These are phyloP conservation scores for Nemurella pictetii DNA, from an alignment of 2,888 invertebrate species.

Conservation along the genomic window DNA sequence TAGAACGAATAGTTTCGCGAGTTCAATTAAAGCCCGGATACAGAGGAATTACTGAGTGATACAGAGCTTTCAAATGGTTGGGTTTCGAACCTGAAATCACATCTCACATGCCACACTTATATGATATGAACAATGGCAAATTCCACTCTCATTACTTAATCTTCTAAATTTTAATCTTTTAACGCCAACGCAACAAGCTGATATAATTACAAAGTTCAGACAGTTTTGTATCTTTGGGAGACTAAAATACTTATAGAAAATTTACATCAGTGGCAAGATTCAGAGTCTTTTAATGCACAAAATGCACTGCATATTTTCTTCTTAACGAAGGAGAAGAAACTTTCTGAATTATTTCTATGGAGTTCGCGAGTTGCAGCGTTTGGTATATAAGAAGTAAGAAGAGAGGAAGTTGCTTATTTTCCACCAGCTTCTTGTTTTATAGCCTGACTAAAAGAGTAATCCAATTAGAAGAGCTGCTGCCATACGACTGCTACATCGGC, in stretches of 20 bases:
- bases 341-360: not conserved
- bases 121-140: too few species aligned
- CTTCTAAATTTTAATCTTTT: too few species aligned
- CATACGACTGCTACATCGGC: not conserved
- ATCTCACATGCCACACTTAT: too few species aligned
- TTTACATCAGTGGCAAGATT: not conserved
- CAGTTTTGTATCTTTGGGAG: too few species aligned
- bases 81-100: too few species aligned
- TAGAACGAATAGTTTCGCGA: not conserved
- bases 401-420: not conserved
- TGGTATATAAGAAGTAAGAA: not conserved
- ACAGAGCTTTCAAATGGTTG: too few species aligned
- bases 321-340: not conserved
- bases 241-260: too few species aligned
- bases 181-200: too few species aligned
- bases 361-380: not conserved
- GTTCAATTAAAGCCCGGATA: not conserved
- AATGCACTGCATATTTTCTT: not conserved
- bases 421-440: conserved; percentile 4
- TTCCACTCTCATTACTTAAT: too few species aligned
- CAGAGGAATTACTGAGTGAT: not conserved
- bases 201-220: too few species aligned
- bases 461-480: conserved; percentile 20
- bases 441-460: conserved; percentile 23
- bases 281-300: not conserved